Conservation (phyloP, 2,797 vertebrate genomes). For the Aldrovandia affinis region DNA sequence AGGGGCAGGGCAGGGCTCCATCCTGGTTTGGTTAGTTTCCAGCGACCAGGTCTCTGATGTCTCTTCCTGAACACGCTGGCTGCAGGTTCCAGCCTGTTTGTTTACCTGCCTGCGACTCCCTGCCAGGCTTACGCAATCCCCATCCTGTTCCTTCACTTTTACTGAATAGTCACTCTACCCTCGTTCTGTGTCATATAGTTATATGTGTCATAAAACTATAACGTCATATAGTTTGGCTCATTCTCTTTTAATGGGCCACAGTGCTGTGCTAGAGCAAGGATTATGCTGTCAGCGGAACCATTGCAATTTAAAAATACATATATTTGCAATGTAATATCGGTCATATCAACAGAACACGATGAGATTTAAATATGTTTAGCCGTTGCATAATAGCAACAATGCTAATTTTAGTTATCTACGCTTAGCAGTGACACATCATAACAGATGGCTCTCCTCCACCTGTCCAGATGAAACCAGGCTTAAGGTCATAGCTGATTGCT, state of each 20-base stretch:
- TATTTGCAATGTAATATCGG: background rate
- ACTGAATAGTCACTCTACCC: background rate
- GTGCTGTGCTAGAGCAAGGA: background rate
- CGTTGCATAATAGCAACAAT: background rate
- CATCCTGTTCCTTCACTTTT: background rate
- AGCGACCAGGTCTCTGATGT: slow-evolving; percentile 5
- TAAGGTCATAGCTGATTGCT: background rate
- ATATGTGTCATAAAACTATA: too few species aligned
- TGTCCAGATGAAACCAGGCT: background rate
- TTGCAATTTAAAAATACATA: background rate
- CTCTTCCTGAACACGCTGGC: slow-evolving; percentile 15
- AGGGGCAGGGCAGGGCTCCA: background rate
- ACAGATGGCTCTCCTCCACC: background rate
- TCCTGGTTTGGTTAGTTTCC: slow-evolving; percentile 22
- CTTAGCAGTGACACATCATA: background rate
- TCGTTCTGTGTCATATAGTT: background rate
- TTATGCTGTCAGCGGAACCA: background rate
- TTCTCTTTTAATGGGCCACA: background rate
- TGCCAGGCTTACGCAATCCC: background rate
- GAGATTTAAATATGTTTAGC: background rate
- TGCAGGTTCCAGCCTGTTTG: slow-evolving; percentile 27
- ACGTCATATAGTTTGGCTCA: background rate
- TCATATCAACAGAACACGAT: background rate
- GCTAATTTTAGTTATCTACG: slow-evolving; percentile 3
- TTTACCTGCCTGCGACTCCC: background rate